These are phyloP conservation scores for Graphium colonna DNA, from an alignment of 2,888 invertebrate genomes.

Conservation along the genomic window DNA sequence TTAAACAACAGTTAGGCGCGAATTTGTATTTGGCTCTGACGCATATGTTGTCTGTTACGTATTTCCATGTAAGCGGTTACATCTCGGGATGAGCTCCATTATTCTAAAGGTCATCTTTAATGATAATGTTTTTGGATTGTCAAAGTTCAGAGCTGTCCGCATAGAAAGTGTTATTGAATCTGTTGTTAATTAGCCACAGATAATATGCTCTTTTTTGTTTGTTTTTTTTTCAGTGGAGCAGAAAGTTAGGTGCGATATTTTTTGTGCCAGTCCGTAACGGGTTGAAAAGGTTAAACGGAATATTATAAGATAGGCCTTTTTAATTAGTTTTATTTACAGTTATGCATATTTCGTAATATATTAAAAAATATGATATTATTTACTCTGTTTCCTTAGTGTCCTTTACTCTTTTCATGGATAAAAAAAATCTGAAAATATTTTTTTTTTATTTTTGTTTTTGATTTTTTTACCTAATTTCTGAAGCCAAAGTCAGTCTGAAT, in stretches of 20 bases:
- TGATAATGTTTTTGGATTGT: constrained; percentile 26
- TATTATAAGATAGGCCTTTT: not conserved
- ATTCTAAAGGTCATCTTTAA: constrained; percentile 34
- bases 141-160: constrained; percentile 25
- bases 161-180: constrained; percentile 24
- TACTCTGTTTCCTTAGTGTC: too few species aligned
- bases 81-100: constrained; percentile 23
- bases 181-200: constrained; percentile 13
- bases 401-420: too few species aligned
- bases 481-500: too few species aligned
- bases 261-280: not conserved
- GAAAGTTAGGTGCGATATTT: not conserved
- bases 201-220: constrained; percentile 7
- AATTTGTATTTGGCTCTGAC: constrained; percentile 36
- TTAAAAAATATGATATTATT: too few species aligned
- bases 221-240: constrained; percentile 8
- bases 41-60: constrained; percentile 40
- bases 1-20: constrained; percentile 28
- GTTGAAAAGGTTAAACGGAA: not conserved
- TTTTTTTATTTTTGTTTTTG: too few species aligned
- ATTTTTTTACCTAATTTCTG: too few species aligned
- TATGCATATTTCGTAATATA: too few species aligned
- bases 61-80: constrained; percentile 32
- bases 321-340: not conserved
- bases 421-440: too few species aligned